These are phyloP conservation scores for Sander vitreus DNA, from an alignment of 2,113 vertebrate species.

Conservation along the genomic window DNA sequence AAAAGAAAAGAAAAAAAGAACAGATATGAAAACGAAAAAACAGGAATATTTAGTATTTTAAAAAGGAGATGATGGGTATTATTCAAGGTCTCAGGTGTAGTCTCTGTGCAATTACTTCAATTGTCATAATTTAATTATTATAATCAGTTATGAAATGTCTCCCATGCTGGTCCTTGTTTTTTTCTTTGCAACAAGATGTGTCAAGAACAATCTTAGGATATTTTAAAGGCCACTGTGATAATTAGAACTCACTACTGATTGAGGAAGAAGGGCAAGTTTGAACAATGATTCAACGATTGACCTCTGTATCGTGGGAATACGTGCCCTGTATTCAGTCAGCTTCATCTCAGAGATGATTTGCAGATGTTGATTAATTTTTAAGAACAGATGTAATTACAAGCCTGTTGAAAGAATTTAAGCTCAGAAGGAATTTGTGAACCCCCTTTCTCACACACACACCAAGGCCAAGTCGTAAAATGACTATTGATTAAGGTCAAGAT, in stretches of 20 bases:
- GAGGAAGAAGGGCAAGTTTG: slow-evolving; percentile 24
- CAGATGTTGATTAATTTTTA: slow-evolving; percentile 37
- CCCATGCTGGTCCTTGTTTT: not conserved
- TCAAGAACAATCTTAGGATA: slow-evolving; percentile 15
- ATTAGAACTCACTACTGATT: slow-evolving; percentile 17
- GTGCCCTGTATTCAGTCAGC: slow-evolving; percentile 1
- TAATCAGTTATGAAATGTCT: not conserved
- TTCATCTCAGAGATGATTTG: slow-evolving; percentile 40
- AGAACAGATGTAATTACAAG: slow-evolving; percentile 51
- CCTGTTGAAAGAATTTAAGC: slow-evolving; percentile 4
- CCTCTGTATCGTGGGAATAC: slow-evolving; percentile 16
- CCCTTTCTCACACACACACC: not conserved
- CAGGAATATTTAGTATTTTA: not conserved
- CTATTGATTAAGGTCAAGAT: slow-evolving; percentile 30
- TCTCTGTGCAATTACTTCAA: not conserved
- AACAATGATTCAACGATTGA: slow-evolving; percentile 31
- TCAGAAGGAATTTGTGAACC: not conserved
- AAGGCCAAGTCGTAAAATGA: slow-evolving; percentile 19
- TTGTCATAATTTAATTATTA: not conserved
- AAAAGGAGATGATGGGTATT: not conserved
- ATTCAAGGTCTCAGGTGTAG: not conserved
- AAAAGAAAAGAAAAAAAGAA: slow-evolving; percentile 2
- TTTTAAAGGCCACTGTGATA: slow-evolving; percentile 32
- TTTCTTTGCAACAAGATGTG: not conserved
- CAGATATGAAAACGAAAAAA: not conserved